phyloP scores from a whole-genome alignment of 2,797 vertebrate species.

The Hozukius guyotensis region DNA sequence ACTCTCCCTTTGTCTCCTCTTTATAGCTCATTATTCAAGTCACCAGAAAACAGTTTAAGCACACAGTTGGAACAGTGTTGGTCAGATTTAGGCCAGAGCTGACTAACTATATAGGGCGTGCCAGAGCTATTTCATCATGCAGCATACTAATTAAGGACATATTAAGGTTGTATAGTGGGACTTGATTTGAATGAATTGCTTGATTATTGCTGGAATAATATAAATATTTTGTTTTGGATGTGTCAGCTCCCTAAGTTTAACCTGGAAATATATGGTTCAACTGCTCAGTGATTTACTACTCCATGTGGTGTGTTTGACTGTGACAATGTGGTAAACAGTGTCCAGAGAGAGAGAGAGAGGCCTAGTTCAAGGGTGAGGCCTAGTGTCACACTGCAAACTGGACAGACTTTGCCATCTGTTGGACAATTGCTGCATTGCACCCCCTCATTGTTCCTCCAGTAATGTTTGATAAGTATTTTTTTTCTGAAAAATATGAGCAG shows the following conservation, averaged over 20 bases:
- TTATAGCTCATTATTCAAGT: slow-evolving; percentile 65
- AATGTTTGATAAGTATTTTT: background rate
- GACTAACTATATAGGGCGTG: slow-evolving; percentile 7
- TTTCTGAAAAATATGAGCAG: background rate
- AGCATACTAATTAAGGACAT: background rate
- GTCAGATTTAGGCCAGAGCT: slow-evolving; percentile 19
- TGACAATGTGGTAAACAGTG: slow-evolving; percentile 39
- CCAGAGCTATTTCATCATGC: background rate
- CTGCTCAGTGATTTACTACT: background rate
- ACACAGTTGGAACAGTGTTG: slow-evolving; percentile 38
- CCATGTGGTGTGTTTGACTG: background rate
- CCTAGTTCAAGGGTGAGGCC: slow-evolving; percentile 50
- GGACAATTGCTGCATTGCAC: slow-evolving; percentile 54
- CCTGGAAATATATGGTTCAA: background rate
- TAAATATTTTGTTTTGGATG: background rate
- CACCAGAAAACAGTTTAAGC: slow-evolving; percentile 65
- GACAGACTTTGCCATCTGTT: slow-evolving; percentile 71
- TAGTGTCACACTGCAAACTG: slow-evolving; percentile 29
- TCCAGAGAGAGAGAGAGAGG: slow-evolving; percentile 32
- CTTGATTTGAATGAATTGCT: background rate
- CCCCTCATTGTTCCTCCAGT: background rate
- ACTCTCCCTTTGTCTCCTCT: slow-evolving; percentile 64
- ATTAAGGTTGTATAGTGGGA: background rate
- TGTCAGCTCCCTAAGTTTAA: background rate
- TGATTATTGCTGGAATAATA: background rate